Base-by-base conservation (phyloP, 2,113 vertebrate genomes). In the Scalopus aquaticus region DNA sequence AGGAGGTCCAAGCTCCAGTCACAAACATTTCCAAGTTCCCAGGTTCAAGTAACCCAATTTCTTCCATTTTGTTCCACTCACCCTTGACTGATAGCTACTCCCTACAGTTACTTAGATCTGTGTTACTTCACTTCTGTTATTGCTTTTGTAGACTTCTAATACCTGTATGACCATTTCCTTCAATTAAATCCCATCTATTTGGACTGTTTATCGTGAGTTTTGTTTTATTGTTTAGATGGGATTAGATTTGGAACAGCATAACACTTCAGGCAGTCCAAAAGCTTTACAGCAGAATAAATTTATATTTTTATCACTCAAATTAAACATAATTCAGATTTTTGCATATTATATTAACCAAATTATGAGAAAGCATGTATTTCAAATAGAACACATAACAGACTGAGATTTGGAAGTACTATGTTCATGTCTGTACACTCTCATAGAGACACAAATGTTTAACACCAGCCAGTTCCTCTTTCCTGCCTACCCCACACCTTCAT, bases 241-340 rank as follows among this genome's bases (percentile, higher is more conserved):
- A 58, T 64, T 89, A 1, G 54, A 64, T 51, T 72, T 56, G 30
- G 54, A 64, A 83, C 1, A 90, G n/a, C 51, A 51, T 79, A 86
- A 54, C 16, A 84, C 32, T 93, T 84, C 37, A 92, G 51, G 35
- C 9, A 83, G 62, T 76, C 7, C 37, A 91, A 79, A 85, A 94
- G 58, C 60, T 10, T 77, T 54, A 54, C 44, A 90, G 78, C 5
- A 73, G 28, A 74, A 77, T 70, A 80, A 79, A 78, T 84, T 79
- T 88, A 35, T 78, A 79, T 85, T 88, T 96, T 70, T 26, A 72
- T n/a, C 65, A 51, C 37, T 56, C 46, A 88, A 78, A 90, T 78
- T 96, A 54, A 92, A 86, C 58, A 79, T 70, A 88, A 65, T 46
- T 88, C 28, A 84, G 2, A 65, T 83, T 90, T 88, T 93, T 56